phyloP scores from a whole-genome alignment of 2,113 vertebrate species.

The Cynopterus brachyotis region DNA sequence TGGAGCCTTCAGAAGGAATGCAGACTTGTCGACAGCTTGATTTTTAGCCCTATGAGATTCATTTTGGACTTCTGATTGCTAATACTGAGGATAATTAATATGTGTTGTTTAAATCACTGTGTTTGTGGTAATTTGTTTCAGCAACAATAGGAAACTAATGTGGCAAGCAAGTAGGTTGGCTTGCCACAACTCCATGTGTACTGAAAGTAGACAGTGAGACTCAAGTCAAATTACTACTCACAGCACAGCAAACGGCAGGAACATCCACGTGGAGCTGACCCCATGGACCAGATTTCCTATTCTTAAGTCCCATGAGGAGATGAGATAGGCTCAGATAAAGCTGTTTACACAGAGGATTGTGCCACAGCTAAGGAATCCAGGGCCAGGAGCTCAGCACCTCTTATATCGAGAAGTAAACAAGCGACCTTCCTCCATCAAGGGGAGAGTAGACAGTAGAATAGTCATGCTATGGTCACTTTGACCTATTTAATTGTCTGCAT shows the following conservation, averaged over 20 bases:
- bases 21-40: not conserved
- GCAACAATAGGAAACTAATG: not conserved
- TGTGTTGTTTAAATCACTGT: not conserved
- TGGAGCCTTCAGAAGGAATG: not conserved
- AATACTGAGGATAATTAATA: not conserved
- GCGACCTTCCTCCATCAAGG: accelerated
- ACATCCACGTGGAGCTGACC: not conserved
- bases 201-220: not conserved
- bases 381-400: not conserved
- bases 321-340: not conserved
- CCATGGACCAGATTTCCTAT: not conserved
- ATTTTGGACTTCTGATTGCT: not conserved
- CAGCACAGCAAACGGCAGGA: not conserved
- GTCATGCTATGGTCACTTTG: accelerated
- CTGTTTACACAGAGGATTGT: not conserved
- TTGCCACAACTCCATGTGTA: not conserved
- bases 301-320: not conserved
- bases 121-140: not conserved
- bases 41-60: not conserved
- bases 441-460: not conserved
- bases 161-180: not conserved
- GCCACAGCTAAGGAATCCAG: not conserved
- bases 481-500: not conserved
- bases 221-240: not conserved
- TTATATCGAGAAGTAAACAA: not conserved